These are phyloP conservation scores for Drosophila pectinifera DNA, from an alignment of 1,140 invertebrate genomes.

Conservation along the genomic window DNA sequence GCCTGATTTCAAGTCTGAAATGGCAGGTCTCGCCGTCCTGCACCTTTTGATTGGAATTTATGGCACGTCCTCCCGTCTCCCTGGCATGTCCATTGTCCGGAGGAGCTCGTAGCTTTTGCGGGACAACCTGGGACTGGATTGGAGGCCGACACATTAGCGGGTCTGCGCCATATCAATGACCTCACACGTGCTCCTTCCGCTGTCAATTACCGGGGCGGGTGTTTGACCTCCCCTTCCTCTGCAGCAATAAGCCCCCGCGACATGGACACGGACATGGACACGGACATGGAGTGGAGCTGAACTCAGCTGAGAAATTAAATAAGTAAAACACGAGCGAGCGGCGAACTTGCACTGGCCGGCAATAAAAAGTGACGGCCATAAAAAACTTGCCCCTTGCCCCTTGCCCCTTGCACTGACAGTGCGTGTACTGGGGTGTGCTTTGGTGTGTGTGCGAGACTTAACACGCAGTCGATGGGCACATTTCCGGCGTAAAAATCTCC, in stretches of 20 bases:
- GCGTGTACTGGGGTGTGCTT: constrained; percentile 14
- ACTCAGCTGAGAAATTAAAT: constrained; percentile 71
- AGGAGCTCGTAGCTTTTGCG: too few relatives aligned
- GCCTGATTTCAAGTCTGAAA: constrained; percentile 17
- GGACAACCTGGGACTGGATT: constrained; percentile 8
- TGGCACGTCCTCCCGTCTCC: constrained; percentile 60
- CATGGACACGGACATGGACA: constrained; percentile 35
- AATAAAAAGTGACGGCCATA: constrained; percentile 68
- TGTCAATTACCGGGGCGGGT: constrained; percentile 49
- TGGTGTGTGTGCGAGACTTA: constrained; percentile 63
- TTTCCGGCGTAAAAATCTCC: constrained; percentile 77
- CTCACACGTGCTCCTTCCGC: constrained; percentile 60
- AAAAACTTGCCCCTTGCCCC: constrained; percentile 36
- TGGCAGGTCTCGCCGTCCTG: constrained; percentile 30
- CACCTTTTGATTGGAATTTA: constrained; percentile 69
- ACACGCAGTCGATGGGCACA: constrained; percentile 80
- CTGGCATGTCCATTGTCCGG: constrained; percentile 41
- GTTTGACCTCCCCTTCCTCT: not conserved
- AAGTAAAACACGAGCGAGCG: constrained; percentile 65
- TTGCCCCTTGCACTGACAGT: constrained; percentile 8
- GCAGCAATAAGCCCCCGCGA: constrained; percentile 8
- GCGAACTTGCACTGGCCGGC: constrained; percentile 52
- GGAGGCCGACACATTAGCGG: constrained; percentile 50
- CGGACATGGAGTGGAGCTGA: constrained; percentile 18
- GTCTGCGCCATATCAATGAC: constrained; percentile 63